Conservation (phyloP, 1,140 invertebrate genomes). For the Rhysida immarginata region DNA sequence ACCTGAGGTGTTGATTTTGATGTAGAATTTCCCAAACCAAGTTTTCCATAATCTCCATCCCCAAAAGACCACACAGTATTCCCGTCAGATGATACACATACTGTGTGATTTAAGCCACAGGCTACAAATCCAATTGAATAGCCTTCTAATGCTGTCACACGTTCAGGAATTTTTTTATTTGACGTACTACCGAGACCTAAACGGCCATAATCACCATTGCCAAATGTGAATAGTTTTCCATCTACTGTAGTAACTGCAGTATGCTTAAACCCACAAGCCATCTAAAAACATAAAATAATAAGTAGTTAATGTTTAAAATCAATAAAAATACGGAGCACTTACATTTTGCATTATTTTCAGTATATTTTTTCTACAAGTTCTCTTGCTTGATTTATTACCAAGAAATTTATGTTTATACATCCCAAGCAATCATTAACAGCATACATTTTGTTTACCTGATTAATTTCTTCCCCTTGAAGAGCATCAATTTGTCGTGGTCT, state of each 20-base stretch:
- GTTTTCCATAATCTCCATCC: constrained; percentile 49
- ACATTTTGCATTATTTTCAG: no score
- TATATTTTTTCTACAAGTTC: constrained; percentile 5
- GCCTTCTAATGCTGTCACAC: constrained; percentile 34
- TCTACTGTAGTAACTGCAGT: constrained; percentile 46
- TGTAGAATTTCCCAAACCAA: constrained; percentile 41
- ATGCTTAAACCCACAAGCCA: constrained; percentile 51
- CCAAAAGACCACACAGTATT: constrained; percentile 48
- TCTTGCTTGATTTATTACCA: no score
- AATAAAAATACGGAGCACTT: no score
- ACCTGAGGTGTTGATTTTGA: constrained; percentile 38
- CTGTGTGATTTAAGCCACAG: constrained; percentile 48
- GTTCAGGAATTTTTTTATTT: constrained; percentile 46
- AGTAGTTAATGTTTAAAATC: no score
- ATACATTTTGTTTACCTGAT: no score
- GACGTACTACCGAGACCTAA: constrained; percentile 42
- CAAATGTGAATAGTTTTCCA: constrained; percentile 49
- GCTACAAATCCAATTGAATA: constrained; percentile 37
- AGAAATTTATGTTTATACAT: background rate
- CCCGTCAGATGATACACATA: constrained; percentile 42
- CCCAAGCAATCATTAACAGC: constrained; percentile 1
- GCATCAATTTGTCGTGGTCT: constrained; percentile 48
- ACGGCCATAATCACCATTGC: constrained; percentile 48
- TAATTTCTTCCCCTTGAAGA: constrained; percentile 43
- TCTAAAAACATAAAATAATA: no score